Conservation (phyloP, 2,888 invertebrate species). For the Netelia melanura region DNA sequence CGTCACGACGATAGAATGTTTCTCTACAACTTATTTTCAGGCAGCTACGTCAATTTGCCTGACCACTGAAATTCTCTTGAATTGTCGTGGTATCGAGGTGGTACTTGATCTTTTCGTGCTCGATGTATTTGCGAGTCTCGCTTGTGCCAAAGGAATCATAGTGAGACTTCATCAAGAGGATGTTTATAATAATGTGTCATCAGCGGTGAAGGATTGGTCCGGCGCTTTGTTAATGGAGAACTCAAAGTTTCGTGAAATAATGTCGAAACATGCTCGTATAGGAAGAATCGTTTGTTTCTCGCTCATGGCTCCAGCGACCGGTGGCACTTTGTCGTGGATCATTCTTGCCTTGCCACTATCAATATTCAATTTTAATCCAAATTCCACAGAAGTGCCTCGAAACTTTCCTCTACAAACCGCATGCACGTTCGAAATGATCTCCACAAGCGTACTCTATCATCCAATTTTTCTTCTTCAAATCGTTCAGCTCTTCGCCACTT, state of each 20-base stretch:
- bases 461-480: slow-evolving; percentile 70
- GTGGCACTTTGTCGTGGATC: slow-evolving; percentile 71
- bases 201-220: slow-evolving; percentile 74
- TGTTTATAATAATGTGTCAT: slow-evolving; percentile 66
- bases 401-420: slow-evolving; percentile 71
- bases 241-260: slow-evolving; percentile 64
- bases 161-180: slow-evolving; percentile 71
- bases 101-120: slow-evolving; percentile 73
- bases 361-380: slow-evolving; percentile 61
- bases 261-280: slow-evolving; percentile 72
- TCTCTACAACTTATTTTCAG: slow-evolving; percentile 55
- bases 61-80: slow-evolving; percentile 68
- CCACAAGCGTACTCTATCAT: slow-evolving; percentile 61
- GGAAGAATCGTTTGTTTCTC: slow-evolving; percentile 72
- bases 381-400: slow-evolving; percentile 58
- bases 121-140: slow-evolving; percentile 72
- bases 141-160: slow-evolving; percentile 73
- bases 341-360: slow-evolving; percentile 69
- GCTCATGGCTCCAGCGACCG: slow-evolving; percentile 71
- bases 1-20: too few relatives aligned
- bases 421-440: slow-evolving; percentile 63
- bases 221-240: slow-evolving; percentile 50
- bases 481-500: slow-evolving; percentile 69
- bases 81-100: slow-evolving; percentile 73
- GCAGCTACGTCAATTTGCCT: slow-evolving; percentile 69